These are phyloP conservation scores for Drosophila engyochracea DNA, from an alignment of 2,888 invertebrate genomes.

Conservation along the genomic window DNA sequence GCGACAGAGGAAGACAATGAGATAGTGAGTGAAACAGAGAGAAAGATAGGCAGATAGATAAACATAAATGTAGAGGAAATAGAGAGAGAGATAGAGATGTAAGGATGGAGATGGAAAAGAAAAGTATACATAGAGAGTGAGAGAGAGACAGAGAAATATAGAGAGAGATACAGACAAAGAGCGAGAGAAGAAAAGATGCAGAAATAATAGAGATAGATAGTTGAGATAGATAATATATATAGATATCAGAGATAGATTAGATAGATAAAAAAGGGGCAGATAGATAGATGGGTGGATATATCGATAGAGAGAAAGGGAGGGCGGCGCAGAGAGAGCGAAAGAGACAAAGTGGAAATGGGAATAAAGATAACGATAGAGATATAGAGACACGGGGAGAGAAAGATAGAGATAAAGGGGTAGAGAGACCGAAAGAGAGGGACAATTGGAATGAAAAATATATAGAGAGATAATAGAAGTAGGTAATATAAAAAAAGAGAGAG, in stretches of 20 bases:
- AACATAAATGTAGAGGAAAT: not conserved
- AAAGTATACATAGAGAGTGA: not conserved
- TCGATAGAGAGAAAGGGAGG: not conserved
- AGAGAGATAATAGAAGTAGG: not conserved
- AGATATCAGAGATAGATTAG: not conserved
- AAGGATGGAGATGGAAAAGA: not conserved
- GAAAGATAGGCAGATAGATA: not conserved
- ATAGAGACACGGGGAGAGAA: too few relatives aligned
- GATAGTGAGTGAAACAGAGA: not conserved
- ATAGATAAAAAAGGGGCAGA: not conserved
- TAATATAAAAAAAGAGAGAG: not conserved
- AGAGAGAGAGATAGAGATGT: not conserved
- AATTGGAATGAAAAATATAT: not conserved
- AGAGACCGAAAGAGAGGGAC: not conserved
- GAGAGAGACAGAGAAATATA: too few relatives aligned
- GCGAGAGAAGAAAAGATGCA: not conserved
- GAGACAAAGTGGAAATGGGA: not conserved
- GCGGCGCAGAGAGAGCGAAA: not conserved
- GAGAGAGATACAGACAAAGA: not conserved
- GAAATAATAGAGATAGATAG: not conserved
- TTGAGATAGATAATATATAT: not conserved
- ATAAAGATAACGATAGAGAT: not conserved
- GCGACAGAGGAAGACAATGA: not conserved
- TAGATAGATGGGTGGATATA: not conserved
- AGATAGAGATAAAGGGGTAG: too few relatives aligned